Base-by-base conservation (phyloP, 2,797 vertebrate species). In the Liparis tanakae region DNA sequence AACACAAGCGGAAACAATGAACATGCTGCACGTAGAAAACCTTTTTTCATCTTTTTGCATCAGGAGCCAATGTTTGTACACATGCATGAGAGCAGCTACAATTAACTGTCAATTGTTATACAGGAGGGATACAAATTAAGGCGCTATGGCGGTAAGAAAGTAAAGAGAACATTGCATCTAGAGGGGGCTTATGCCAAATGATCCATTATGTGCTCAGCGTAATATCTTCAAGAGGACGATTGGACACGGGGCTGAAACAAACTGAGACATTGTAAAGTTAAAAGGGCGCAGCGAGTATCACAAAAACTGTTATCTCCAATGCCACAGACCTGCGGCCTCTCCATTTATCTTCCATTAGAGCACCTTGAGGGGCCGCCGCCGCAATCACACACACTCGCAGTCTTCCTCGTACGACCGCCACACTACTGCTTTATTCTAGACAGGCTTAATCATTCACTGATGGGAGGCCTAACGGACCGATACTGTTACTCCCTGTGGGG, bases 361-460 rank as follows among this genome's bases (percentile, higher is more conserved):
- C 57, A 55, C 57, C 81, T 73, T 46, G 37, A 84, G 80, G 76
- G 85, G 78, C 86, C 56, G 30, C 70, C 25, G 70, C 74, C 5
- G 15, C 74, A 88, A 87, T 87, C 81, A 83, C 74, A 30, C 46
- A 37, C 78, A 33, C 77, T 5, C 70, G 79, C 72, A 25, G 66
- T 81, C 78, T 60, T 30, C 76, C 67, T 84, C 81, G 76, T 64
- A 74, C 72, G 80, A 79, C 76, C 59, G 15, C 72, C 85, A 82
- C 83, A 81, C 77, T 64, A n/a, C 61, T 82, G 73, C 82, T 80
- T 70, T 57, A 70, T 65, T 83, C 86, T 73, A 50, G 87, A 74
- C 76, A 74, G 78, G 67, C 69, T 86, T 91, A 93, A 93, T 92
- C 87, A 93, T 89, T 92, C 82, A 85, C 87, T 92, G 91, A 90